Evolutionary conservation across 2,888 invertebrate genomes (phyloP).

Genomic region (Girardia tigrina): DNA sequence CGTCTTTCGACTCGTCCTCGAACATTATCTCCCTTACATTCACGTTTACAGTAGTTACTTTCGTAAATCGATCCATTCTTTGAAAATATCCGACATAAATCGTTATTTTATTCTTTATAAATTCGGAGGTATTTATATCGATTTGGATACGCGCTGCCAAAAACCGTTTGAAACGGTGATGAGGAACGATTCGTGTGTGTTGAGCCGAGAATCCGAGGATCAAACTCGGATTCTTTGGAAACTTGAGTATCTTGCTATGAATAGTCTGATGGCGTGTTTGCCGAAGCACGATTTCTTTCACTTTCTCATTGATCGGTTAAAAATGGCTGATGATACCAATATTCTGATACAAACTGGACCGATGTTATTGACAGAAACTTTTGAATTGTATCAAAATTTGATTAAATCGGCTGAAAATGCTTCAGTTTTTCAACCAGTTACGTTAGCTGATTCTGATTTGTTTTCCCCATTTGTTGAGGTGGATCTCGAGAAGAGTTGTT

Average conservation of each 20-base stretch:
- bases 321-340: background rate
- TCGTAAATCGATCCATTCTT: background rate
- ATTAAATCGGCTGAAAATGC: background rate
- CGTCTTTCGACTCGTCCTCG: too few relatives aligned
- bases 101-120: conserved; percentile 28
- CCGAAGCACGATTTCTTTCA: conserved; percentile 33
- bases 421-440: background rate
- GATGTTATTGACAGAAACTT: background rate
- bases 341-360: background rate
- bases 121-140: conserved; percentile 29
- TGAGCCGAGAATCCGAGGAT: conserved; percentile 26
- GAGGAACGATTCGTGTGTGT: background rate
- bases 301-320: conserved; percentile 24
- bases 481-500: background rate
- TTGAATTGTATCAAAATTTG: background rate
- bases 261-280: conserved; percentile 26
- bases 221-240: conserved; percentile 30
- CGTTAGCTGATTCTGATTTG: background rate
- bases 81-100: conserved; percentile 11
- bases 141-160: conserved; percentile 30
- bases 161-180: background rate
- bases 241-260: conserved; percentile 27
- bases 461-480: background rate
- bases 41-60: conserved; percentile 20
- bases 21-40: too few relatives aligned